Evolutionary conservation across 2,888 invertebrate genomes (phyloP).

Genomic region (Hipparchia sbordonii): DNA sequence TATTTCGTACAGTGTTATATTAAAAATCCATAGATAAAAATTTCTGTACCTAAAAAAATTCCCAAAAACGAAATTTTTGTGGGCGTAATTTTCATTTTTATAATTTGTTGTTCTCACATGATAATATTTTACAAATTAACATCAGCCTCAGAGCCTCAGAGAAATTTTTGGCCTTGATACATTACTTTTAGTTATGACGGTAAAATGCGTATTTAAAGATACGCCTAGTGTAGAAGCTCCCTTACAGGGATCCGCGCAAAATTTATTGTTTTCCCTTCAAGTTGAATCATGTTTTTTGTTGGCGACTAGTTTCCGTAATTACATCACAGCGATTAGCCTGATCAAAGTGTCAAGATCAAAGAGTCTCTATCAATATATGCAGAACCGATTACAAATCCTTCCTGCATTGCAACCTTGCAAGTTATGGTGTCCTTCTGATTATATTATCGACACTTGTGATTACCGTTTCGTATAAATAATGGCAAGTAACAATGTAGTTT

Average conservation of each 20-base stretch:
- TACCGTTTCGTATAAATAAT: neutral
- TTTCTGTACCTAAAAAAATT: too few relatives aligned
- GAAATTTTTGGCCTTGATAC: too few relatives aligned
- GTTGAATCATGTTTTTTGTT: conserved; percentile 21
- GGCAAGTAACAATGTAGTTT: neutral
- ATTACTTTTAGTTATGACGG: too few relatives aligned
- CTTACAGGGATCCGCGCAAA: conserved; percentile 24
- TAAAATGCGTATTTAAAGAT: too few relatives aligned
- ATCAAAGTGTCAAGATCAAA: conserved; percentile 25
- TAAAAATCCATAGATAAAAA: too few relatives aligned
- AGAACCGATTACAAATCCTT: conserved; percentile 8
- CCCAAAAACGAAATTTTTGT: too few relatives aligned
- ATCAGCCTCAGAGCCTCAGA: too few relatives aligned
- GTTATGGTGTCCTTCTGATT: neutral
- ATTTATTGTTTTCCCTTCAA: conserved; percentile 41
- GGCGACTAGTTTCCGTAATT: conserved; percentile 18
- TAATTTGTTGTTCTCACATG: too few relatives aligned
- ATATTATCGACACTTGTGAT: conserved; percentile 7
- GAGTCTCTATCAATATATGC: conserved; percentile 11
- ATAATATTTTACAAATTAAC: too few relatives aligned
- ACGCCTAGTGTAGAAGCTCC: neutral
- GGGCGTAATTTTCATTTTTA: too few relatives aligned
- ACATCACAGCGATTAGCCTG: conserved; percentile 17
- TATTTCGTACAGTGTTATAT: too few relatives aligned
- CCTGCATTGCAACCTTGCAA: conserved; percentile 17